A percentile compares a stretch with the other conserved stretches of the same genome.
These are phyloP conservation scores for Dendrolimus punctatus DNA, from an alignment of 1,140 invertebrate genomes.

Conservation along the genomic window DNA sequence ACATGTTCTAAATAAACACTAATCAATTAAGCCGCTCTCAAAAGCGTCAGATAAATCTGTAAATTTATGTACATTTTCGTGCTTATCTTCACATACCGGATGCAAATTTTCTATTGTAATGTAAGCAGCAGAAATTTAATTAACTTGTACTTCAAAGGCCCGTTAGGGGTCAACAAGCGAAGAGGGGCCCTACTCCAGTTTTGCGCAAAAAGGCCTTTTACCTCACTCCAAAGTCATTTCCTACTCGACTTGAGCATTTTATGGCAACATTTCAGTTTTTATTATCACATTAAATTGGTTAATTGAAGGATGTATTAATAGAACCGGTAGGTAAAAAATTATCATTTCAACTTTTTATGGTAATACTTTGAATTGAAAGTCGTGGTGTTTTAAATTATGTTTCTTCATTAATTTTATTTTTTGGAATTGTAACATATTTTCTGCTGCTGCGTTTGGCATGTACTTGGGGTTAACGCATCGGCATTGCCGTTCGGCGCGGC, in stretches of 20 bases:
- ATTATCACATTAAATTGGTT: constrained; percentile 31
- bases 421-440: too few relatives aligned
- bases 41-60: background rate
- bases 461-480: too few relatives aligned
- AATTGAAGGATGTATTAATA: constrained; percentile 24
- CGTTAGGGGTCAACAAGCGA: constrained; percentile 38
- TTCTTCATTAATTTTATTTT: too few relatives aligned
- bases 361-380: constrained; percentile 1
- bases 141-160: constrained; percentile 44
- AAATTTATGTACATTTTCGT: constrained; percentile 7
- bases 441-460: too few relatives aligned
- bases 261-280: constrained; percentile 25
- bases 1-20: constrained; percentile 1
- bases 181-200: constrained; percentile 27
- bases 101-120: constrained; percentile 51
- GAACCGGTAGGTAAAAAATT: constrained; percentile 11
- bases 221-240: constrained; percentile 31
- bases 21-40: constrained; percentile 8
- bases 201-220: constrained; percentile 35
- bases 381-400: too few relatives aligned
- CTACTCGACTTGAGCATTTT: constrained; percentile 25
- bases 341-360: constrained; percentile 12
- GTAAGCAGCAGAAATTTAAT: constrained; percentile 54
- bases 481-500: too few relatives aligned
- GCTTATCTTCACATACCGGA: constrained; percentile 12